Evolutionary conservation across 2,797 vertebrate species (phyloP), one percentile per base, ranked within the genome.

Genomic region (Scarus forsteni): DNA sequence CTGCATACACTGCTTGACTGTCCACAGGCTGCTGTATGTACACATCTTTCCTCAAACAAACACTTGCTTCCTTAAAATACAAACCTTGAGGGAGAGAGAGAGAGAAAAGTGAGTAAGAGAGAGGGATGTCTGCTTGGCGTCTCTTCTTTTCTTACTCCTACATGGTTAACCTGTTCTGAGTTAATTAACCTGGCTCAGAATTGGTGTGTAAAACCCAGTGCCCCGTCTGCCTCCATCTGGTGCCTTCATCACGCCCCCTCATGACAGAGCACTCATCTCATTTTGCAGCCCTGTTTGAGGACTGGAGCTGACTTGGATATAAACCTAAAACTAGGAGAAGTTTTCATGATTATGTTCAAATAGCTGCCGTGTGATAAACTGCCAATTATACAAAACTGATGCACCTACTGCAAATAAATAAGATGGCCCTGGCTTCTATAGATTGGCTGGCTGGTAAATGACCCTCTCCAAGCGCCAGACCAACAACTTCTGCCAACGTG

Each of bases 121-220:
- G 18, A 14, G 38, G 58, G 53, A 38, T 36, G 16, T 44, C 27
- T 53, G 16, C 6, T 14, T 52, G 11, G 44, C 8, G 2, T 51
- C 43, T 56, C 14, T 53, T 46, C 35, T 35, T 50, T 16, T n/a
- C 44, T 5, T 12, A 44, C 83, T 74, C 54, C 70, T 56, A 60
- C 81, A 19, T 45, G 44, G 16, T 49, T 71, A 61, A 63, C 73
- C 68, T 68, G 69, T 38, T 70, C 48, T 46, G 51, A 77, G 62
- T 73, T 43, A 81, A 73, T 85, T 80, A 75, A 75, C 70, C 68
- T 66, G 16, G 57, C 38, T 73, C 49, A 34, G 46, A 60, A 19
- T 52, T 62, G 63, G 62, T 77, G 66, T 70, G 61, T 45, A 40
- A 55, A 76, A 72, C 67, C 39, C 40, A 52, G 60, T 10, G 18